These are phyloP conservation scores for Nothocercus nigrocapillus DNA, from an alignment of 2,113 vertebrate genomes.

Conservation along the genomic window DNA sequence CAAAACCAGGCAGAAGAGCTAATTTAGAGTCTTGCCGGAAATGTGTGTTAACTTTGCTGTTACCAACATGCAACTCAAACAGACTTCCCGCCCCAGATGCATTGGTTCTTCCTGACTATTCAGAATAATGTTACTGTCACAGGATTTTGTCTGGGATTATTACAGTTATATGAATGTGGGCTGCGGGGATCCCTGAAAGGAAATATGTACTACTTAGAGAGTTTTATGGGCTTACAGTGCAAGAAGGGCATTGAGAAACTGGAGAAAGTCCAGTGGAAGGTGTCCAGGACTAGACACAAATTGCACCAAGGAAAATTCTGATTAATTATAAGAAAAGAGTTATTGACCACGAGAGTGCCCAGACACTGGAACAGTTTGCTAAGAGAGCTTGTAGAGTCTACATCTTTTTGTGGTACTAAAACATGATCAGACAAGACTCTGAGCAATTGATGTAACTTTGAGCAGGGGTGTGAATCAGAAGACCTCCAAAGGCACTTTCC, in stretches of 20 bases:
- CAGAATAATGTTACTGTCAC: not conserved
- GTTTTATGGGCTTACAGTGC: not conserved
- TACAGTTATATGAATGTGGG: not conserved
- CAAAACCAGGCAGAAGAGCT: not conserved
- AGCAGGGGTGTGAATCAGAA: not conserved
- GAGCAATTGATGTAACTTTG: not conserved
- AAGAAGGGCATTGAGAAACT: not conserved
- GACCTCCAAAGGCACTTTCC: not conserved
- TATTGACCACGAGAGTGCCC: not conserved
- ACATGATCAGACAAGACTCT: not conserved
- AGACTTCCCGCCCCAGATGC: not conserved
- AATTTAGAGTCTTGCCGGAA: not conserved
- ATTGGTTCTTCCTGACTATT: not conserved
- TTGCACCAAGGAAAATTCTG: not conserved
- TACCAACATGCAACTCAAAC: not conserved
- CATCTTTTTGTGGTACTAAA: not conserved
- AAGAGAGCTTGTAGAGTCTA: not conserved
- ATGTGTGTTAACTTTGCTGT: not conserved
- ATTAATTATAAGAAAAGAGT: not conserved
- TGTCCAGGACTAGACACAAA: not conserved
- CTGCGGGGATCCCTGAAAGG: no score
- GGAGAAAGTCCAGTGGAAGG: not conserved
- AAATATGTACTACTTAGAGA: no score
- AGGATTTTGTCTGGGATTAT: not conserved
- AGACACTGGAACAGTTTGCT: not conserved